Evolutionary conservation across 1,140 invertebrate species (phyloP), one percentile per base, ranked within the genome.

Genomic region (Vanessa atalanta): DNA sequence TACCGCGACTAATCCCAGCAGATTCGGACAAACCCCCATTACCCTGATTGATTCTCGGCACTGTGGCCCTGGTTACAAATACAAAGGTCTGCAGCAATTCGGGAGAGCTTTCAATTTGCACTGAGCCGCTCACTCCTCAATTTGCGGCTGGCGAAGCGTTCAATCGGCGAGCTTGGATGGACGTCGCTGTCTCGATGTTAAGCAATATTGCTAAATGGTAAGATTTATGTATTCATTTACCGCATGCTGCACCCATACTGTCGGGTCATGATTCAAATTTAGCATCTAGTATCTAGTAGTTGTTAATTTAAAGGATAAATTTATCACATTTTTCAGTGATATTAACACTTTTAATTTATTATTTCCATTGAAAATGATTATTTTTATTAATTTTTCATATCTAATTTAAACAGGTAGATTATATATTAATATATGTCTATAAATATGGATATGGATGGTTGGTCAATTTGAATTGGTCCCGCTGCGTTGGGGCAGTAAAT

Each of bases 11-110:
- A 91, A 90, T 89, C 88, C 87, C 81, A 76, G 76, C 79, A 86
- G 84, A 88, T 85, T 87, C 79, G 85, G 79, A 86, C 83, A 84
- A 88, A 89, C 80, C 87, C 78, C 89, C 83, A 89, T 91, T 90
- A 91, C 88, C 73, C 79, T 88, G 88, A 91, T 91, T 90, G 89
- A 91, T 90, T 90, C 83, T 85, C 83, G 78, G 77, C 75, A 78
- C 72, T 84, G 78, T 79, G 71, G 80, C 77, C 82, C 82, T 87
- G 78, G 86, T 86, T 88, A 88, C 84, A 87, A 86, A 87, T 83
- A 86, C 83, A 86, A 82, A 85, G 81, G 83, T 82, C 81, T 83
- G 77, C 76, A 85, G 82, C 79, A 83, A 88, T 83, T 87, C 82
- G 75, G 79, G 69, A 83, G 70, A 82, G 82, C 82, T 85, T 86